Conservation (phyloP, 2,888 invertebrate genomes). For the Drosophila pseudotalamancana region DNA sequence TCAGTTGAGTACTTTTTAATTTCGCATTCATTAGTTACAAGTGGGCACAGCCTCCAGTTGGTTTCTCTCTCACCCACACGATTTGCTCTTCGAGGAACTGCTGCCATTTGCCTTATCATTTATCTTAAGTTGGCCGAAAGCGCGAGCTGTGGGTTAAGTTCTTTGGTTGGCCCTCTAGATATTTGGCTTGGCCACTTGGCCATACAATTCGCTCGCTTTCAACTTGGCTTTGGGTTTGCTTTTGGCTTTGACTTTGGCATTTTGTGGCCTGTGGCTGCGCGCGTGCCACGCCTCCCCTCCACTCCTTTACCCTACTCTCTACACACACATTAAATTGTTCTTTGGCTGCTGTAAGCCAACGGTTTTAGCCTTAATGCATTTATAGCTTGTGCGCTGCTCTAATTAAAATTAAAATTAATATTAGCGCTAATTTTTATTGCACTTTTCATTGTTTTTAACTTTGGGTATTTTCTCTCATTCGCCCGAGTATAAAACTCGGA, state of each 20-base stretch:
- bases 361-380: conserved; percentile 59
- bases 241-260: conserved; percentile 32
- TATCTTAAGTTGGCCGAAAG: conserved; percentile 68
- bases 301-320: not conserved
- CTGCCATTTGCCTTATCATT: conserved; percentile 74
- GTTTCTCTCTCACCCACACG: not conserved
- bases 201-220: conserved; percentile 68
- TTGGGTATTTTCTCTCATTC: not conserved
- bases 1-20: conserved; percentile 57
- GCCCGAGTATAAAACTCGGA: no score
- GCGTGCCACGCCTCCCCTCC: conserved; percentile 40
- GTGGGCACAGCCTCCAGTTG: conserved; percentile 20
- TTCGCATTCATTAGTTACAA: conserved; percentile 69
- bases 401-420: conserved; percentile 75
- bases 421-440: conserved; percentile 57
- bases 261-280: conserved; percentile 65
- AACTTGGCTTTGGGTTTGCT: conserved; percentile 26
- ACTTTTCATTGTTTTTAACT: conserved; percentile 39
- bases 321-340: conserved; percentile 57
- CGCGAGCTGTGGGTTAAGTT: conserved; percentile 35
- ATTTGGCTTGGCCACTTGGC: conserved; percentile 30
- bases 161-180: not conserved
- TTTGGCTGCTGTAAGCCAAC: conserved; percentile 51
- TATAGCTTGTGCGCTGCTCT: conserved; percentile 25
- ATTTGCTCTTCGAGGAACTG: no score